These are phyloP conservation scores for Tiliqua scincoides DNA, from an alignment of 2,113 vertebrate genomes.

Conservation along the genomic window DNA sequence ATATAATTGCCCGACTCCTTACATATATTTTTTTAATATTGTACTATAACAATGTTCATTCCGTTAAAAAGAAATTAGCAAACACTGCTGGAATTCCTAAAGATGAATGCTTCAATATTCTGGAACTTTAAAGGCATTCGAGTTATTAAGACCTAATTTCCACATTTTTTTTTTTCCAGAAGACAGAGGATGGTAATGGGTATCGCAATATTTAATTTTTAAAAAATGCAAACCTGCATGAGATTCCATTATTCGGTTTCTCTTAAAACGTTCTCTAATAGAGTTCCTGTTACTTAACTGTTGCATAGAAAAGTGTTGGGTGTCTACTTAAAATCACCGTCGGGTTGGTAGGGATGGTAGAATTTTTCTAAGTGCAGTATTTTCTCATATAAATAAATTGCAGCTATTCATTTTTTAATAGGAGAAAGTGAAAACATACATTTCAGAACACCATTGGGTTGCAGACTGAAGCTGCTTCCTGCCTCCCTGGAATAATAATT, in stretches of 20 bases:
- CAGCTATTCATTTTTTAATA: not conserved
- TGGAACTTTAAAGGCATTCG: constrained; percentile 43
- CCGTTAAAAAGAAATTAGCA: constrained; percentile 56
- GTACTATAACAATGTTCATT: constrained; percentile 10
- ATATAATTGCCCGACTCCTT: constrained; percentile 9
- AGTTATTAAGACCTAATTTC: constrained; percentile 32
- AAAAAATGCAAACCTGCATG: constrained; percentile 40
- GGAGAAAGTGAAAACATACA: not conserved
- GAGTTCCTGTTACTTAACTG: constrained; percentile 29
- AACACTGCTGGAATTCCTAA: not conserved
- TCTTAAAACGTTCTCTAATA: constrained; percentile 22
- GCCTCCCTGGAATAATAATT: not conserved
- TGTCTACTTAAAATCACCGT: not conserved
- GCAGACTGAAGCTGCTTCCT: too few species aligned
- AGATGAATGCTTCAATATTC: constrained; percentile 47
- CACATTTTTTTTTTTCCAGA: constrained; percentile 26
- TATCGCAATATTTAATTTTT: constrained; percentile 1
- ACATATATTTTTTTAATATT: constrained; percentile 45
- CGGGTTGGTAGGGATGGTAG: not conserved
- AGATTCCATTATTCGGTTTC: constrained; percentile 26
- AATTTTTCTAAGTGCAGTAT: not conserved
- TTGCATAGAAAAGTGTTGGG: not conserved
- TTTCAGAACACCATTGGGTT: too few species aligned
- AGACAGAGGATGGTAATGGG: constrained; percentile 14
- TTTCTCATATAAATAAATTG: not conserved